A percentile compares a stretch with the other conserved stretches of the same genome.
Conservation (phyloP, 2,113 vertebrate genomes). For the Nansenia antarctica region DNA sequence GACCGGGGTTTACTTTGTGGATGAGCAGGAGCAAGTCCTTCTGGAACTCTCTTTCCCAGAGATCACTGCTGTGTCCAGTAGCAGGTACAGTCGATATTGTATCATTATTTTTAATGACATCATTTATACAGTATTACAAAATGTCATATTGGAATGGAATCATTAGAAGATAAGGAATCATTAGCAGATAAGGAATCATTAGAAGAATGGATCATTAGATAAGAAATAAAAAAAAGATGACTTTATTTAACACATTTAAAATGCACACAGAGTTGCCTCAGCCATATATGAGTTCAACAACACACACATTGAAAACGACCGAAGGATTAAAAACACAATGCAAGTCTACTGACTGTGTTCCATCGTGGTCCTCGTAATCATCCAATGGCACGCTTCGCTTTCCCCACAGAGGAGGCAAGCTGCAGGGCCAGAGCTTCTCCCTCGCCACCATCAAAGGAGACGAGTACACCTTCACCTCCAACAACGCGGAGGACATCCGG, state of each 20-base stretch:
- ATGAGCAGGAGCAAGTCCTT: constrained; percentile 97
- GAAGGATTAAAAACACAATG: too few relatives aligned
- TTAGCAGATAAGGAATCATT: too few relatives aligned
- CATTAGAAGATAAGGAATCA: too few relatives aligned
- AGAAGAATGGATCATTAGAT: too few relatives aligned
- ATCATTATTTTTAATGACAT: not conserved
- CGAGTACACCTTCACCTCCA: constrained; percentile 98
- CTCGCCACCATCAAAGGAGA: constrained; percentile 95
- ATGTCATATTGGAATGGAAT: too few relatives aligned
- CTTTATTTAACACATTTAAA: not conserved
- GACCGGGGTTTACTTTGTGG: constrained; percentile 97
- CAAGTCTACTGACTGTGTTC: too few relatives aligned
- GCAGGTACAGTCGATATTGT: constrained; percentile 69
- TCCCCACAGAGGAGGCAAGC: constrained; percentile 85
- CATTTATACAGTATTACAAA: too few relatives aligned
- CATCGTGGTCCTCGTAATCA: not conserved
- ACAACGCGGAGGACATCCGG: constrained; percentile 94
- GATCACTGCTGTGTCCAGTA: constrained; percentile 93
- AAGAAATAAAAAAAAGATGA: not conserved
- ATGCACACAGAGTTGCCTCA: not conserved
- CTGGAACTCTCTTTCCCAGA: constrained; percentile 96
- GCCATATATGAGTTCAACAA: too few relatives aligned
- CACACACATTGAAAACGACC: too few relatives aligned
- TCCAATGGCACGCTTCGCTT: too few relatives aligned
- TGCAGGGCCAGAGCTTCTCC: constrained; percentile 93